Percentiles rank a stretch among this genome's conserved stretches.
Evolutionary conservation across 2,888 invertebrate genomes (phyloP).

Genomic region (Troilus luridus): DNA sequence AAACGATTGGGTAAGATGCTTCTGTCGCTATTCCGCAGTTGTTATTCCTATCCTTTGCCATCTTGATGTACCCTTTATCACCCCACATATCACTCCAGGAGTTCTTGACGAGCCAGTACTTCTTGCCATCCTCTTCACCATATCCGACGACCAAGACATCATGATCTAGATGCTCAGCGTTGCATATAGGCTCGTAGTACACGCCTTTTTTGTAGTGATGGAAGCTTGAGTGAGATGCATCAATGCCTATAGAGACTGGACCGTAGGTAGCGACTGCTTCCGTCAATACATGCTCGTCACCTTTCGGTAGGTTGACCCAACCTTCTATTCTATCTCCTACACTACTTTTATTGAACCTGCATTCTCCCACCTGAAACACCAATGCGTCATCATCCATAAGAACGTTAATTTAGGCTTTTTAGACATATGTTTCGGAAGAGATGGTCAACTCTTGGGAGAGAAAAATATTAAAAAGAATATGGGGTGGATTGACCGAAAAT

Average conservation of each 20-base stretch:
- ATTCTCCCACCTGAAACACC: not conserved
- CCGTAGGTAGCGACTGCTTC: no score
- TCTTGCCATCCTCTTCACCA: constrained; percentile 69
- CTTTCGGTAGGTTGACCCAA: constrained; percentile 65
- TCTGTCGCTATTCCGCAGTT: constrained; percentile 71
- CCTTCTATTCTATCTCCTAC: no score
- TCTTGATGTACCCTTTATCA: constrained; percentile 70
- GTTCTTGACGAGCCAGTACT: constrained; percentile 73
- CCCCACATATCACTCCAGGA: constrained; percentile 71
- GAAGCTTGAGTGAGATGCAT: constrained; percentile 80
- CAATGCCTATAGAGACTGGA: no score
- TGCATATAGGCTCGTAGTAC: constrained; percentile 70
- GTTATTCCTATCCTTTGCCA: constrained; percentile 70
- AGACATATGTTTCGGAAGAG: no score
- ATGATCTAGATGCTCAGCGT: constrained; percentile 69
- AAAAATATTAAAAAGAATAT: no score
- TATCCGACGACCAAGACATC: constrained; percentile 73
- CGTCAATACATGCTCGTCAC: no score
- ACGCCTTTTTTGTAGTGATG: constrained; percentile 83
- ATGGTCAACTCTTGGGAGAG: no score
- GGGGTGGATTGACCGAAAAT: no score
- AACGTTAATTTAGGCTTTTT: no score
- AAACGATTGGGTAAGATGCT: constrained; percentile 70
- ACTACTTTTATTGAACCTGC: no score
- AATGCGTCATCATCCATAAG: no score